Conservation (phyloP, 2,113 vertebrate species). For the Phalacrocorax brasilianus region DNA sequence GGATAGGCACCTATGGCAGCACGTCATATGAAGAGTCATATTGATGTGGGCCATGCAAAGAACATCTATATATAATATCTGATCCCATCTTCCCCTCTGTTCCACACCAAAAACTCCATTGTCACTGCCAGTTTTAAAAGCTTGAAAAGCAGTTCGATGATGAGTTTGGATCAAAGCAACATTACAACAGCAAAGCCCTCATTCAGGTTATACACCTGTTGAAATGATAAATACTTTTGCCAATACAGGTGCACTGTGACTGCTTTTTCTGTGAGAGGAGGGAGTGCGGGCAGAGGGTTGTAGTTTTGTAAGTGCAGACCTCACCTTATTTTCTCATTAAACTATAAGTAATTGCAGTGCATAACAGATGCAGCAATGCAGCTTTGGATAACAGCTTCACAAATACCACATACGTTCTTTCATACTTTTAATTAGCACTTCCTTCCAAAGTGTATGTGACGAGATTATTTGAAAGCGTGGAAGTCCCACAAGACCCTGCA, state of each 20-base stretch:
- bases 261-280: neutral
- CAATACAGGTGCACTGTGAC: neutral
- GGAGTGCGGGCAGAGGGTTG: accelerated
- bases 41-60: neutral
- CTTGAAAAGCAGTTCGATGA: neutral
- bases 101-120: neutral
- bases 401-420: neutral
- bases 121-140: neutral
- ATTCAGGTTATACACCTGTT: neutral
- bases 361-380: neutral
- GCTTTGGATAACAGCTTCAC: neutral
- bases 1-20: neutral
- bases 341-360: neutral
- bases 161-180: neutral
- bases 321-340: conserved; percentile 9
- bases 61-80: neutral
- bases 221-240: neutral
- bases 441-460: neutral
- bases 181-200: neutral
- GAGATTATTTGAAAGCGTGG: neutral
- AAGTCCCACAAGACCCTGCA: neutral
- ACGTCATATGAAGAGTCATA: neutral
- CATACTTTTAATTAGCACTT: conserved; percentile 33
- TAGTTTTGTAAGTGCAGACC: neutral
- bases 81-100: neutral